Evolutionary conservation across 2,888 invertebrate species (phyloP).

Genomic region (Chalcis sispes): DNA sequence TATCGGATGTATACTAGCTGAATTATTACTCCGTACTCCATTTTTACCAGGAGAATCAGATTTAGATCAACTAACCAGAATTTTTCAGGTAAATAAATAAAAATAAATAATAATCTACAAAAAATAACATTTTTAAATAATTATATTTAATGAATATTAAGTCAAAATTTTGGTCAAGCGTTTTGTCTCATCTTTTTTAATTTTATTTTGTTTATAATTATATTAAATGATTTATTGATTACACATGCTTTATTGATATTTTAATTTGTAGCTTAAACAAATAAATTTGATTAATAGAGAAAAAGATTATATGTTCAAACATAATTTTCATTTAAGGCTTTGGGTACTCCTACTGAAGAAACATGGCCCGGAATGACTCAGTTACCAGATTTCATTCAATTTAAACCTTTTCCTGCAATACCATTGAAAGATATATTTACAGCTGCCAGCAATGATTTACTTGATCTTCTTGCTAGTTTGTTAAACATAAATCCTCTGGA

Average conservation of each 20-base stretch:
- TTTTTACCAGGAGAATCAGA: conserved; percentile 98
- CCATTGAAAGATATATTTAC: conserved; percentile 95
- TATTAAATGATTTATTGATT: no score
- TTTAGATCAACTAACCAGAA: conserved; percentile 95
- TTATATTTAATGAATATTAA: not conserved
- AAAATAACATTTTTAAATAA: not conserved
- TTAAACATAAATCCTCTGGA: conserved; percentile 89
- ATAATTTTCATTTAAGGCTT: conserved; percentile 68
- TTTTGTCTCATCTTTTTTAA: no score
- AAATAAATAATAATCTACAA: not conserved
- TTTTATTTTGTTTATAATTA: not conserved
- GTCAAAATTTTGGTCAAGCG: not conserved
- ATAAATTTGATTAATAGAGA: no score
- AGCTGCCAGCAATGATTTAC: conserved; percentile 94
- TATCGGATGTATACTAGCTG: conserved; percentile 97
- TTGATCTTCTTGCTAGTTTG: conserved; percentile 87
- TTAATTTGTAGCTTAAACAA: no score
- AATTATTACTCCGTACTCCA: conserved; percentile 92
- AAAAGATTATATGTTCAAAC: not conserved
- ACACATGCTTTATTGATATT: no score
- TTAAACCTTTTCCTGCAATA: conserved; percentile 90
- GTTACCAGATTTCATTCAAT: conserved; percentile 94
- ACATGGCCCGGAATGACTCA: conserved; percentile 91
- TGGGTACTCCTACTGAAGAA: conserved; percentile 95
- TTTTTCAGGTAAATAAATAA: conserved; percentile 85